Evolutionary conservation across 1,140 invertebrate species (phyloP), one percentile per base, ranked within the genome.

Genomic region (Melanaphis sacchari): DNA sequence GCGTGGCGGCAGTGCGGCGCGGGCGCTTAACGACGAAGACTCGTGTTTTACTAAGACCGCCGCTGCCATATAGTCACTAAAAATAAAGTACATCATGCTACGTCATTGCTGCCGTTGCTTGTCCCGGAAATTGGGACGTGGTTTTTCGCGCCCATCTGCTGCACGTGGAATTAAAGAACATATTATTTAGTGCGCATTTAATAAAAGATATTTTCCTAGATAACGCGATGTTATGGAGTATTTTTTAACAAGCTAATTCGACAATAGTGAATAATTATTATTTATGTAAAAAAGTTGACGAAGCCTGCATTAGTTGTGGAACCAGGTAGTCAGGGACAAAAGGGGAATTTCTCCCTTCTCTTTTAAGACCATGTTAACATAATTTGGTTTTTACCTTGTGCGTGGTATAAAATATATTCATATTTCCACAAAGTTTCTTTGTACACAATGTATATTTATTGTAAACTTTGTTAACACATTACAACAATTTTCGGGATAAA

Each of bases 101-200:
- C 36, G 46, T 89, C 43, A 89, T 21, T 49, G 38, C 89, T 24
- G 54, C 89, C 24, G 11, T 9, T 59, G 24, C 24, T 7, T 9
- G 46, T 15, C 88, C 89, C 89, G 89, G 54, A 90, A 90, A 90
- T 90, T 43, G 54, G 89, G 54, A 90, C 89, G 38, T 38, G 9
- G 89, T 40, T 66, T 90, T 90, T 90, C 31, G 89, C 38, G 24
- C 24, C 40, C 40, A 26, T 59, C 89, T 26, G 24, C 38, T 54
- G 89, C 52, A 59, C 89, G 89, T 90, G 89, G 52, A 40, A 7
- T 89, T 49, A 24, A 36, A 1, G 26, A n/a, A 21, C 31, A 87
- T 11, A 46, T 46, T n/a, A 87, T 46, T 87, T 31, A 2, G 15
- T 41, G 15, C 40, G 15, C 36, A 84, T 46, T 46, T 46, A 46